Base-by-base conservation (phyloP, 2,113 vertebrate species). In the Ammodytes dubius region DNA sequence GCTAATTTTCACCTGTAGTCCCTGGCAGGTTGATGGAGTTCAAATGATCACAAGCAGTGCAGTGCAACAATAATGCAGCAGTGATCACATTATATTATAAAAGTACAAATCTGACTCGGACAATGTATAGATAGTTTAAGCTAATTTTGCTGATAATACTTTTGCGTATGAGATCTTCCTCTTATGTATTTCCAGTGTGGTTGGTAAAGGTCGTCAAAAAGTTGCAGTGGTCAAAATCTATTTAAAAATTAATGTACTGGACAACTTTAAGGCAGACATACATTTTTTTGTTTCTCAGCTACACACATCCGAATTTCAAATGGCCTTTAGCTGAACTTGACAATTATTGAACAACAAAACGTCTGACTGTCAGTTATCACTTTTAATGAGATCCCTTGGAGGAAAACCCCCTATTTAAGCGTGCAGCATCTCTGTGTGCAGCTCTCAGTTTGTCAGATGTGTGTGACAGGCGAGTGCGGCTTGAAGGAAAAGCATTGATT, bases 381-480 rank as follows among this genome's bases (percentile, higher is more conserved):
- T 52, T 59, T 19, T 77, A 65, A 81, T 54, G 43, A 71, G 11
- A 76, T 47, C 57, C 63, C 53, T 71, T 39, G 6, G 12, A 53
- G n/a, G 40, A 56, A 73, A 66, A 37, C 0, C 47, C n/a, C 47
- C n/a, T 17, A 74, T 35, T 39, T 39, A 45, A 73, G 49, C 37
- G 40, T 70, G 40, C 7, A 7, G 72, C 66, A 67, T 35, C 71
- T 57, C 40, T 59, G 11, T 68, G 40, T 43, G 14, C 15, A 56
- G 46, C 13, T 73, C 59, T 75, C 11, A 35, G 3, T 17, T 66
- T 60, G 77, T 89, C 87, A 84, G 78, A 53, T 92, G 82, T 80
- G 79, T 75, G 19, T 70, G 89, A 92, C 80, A 88, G 71, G 75
- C 42, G 40, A 90, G 59, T 40, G 45, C 56, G 78, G 69, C 53